A percentile compares a stretch with the other conserved stretches of the same genome.
These are phyloP conservation scores for Beroe forskalii DNA, from an alignment of 37 sponge, comb jelly and placozoan species.

Conservation along the genomic window DNA sequence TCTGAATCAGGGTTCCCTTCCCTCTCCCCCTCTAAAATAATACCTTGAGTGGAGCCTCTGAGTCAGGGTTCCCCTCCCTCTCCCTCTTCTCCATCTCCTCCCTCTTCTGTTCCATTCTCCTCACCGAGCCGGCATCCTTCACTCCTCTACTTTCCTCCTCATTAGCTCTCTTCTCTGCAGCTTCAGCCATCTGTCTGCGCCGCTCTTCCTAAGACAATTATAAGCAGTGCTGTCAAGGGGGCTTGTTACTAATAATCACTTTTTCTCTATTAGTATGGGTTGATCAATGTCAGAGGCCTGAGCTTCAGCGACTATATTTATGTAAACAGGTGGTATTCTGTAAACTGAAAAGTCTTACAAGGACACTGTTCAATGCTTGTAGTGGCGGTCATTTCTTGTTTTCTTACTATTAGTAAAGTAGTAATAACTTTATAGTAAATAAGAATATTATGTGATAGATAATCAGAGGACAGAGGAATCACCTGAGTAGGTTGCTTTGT, in stretches of 20 bases:
- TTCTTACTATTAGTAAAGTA: too few species aligned
- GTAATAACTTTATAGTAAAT: too few species aligned
- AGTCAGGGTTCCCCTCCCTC: neutral
- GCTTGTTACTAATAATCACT: neutral
- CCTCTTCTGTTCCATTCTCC: slow-evolving; percentile 39
- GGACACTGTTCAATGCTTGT: too few species aligned
- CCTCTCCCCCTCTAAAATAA: too few species aligned
- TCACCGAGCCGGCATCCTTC: slow-evolving; percentile 37
- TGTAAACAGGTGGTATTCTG: too few species aligned
- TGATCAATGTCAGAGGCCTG: neutral
- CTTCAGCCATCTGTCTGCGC: slow-evolving; percentile 20
- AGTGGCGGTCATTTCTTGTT: too few species aligned
- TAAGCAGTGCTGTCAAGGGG: too few species aligned
- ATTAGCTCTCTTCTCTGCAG: neutral
- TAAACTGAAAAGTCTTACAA: too few species aligned
- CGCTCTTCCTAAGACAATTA: slow-evolving; percentile 17
- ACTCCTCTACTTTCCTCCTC: neutral
- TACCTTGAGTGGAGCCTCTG: slow-evolving; percentile 27
- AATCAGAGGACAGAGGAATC: too few species aligned
- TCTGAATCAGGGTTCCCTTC: too few species aligned
- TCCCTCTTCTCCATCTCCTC: slow-evolving; percentile 27
- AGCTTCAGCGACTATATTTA: neutral
- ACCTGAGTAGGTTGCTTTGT: neutral
- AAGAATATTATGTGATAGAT: too few species aligned
- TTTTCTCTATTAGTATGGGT: too few species aligned